Evolutionary conservation across 2,113 vertebrate genomes (phyloP).

Genomic region (Neolamprologus sp.): DNA sequence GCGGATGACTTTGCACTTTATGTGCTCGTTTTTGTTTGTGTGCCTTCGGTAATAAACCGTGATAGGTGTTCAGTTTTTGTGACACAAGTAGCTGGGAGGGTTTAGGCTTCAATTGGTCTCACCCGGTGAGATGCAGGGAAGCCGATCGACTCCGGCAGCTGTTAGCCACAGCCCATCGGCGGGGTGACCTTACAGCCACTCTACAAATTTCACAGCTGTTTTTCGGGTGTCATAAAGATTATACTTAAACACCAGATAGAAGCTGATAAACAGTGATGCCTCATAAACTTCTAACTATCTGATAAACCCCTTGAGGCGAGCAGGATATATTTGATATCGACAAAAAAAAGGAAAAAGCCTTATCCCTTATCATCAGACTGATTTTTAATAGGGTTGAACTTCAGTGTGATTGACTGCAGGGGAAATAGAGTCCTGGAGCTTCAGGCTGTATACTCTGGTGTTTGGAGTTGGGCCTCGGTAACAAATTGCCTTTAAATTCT

Average conservation of each 20-base stretch:
- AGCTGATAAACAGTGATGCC: slow-evolving; percentile 41
- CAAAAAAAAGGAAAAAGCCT: not conserved
- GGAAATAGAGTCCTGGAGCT: not conserved
- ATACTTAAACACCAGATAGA: slow-evolving; percentile 39
- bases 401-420: slow-evolving; percentile 20
- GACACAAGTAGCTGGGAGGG: not conserved
- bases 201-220: slow-evolving; percentile 44
- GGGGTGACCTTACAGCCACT: slow-evolving; percentile 39
- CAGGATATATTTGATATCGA: not conserved
- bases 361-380: not conserved
- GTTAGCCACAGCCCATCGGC: slow-evolving; percentile 13
- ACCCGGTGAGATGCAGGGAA: not conserved
- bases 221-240: slow-evolving; percentile 42
- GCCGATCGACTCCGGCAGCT: not conserved
- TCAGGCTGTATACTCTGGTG: not conserved
- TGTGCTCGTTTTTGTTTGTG: not conserved
- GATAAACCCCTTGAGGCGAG: slow-evolving; percentile 5
- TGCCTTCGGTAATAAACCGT: slow-evolving; percentile 1
- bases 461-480: not conserved
- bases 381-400: slow-evolving; percentile 13
- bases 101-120: not conserved
- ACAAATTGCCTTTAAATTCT: not conserved
- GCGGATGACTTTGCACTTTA: not conserved
- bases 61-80: not conserved
- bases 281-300: slow-evolving; percentile 38